These are phyloP conservation scores for Aromia moschata DNA, from an alignment of 2,888 invertebrate genomes.

Conservation along the genomic window DNA sequence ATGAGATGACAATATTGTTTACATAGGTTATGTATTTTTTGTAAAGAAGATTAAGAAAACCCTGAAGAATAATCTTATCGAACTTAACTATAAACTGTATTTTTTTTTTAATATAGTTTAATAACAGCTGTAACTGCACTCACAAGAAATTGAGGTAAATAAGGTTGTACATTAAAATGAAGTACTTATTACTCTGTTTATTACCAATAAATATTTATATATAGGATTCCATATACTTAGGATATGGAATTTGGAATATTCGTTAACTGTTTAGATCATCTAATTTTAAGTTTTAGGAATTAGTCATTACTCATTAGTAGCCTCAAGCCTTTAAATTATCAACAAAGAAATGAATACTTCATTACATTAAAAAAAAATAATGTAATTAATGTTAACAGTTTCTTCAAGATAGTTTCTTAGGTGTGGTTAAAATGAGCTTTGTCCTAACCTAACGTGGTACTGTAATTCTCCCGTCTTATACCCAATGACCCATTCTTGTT, in stretches of 20 bases:
- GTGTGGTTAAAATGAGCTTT: conserved; percentile 44
- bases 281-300: conserved; percentile 7
- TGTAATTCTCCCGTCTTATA: background rate
- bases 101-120: too few relatives aligned
- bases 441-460: conserved; percentile 31
- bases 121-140: too few relatives aligned
- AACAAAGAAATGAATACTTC: too few relatives aligned
- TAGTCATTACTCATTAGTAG: conserved; percentile 24
- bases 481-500: conserved; percentile 10
- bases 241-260: conserved; percentile 13
- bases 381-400: conserved; percentile 4
- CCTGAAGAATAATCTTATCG: too few relatives aligned
- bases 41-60: too few relatives aligned
- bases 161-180: too few relatives aligned
- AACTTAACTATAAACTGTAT: too few relatives aligned
- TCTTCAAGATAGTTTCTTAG: conserved; percentile 35
- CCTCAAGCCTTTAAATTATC: conserved; percentile 10
- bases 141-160: too few relatives aligned
- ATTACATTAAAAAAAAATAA: conserved; percentile 6
- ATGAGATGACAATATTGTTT: too few relatives aligned
- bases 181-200: too few relatives aligned
- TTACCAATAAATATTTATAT: background rate
- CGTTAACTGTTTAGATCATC: conserved; percentile 25
- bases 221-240: too few relatives aligned
- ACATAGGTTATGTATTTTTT: too few relatives aligned